phyloP scores from a whole-genome alignment of 2,113 vertebrate genomes.

The Gadus chalcogrammus region DNA sequence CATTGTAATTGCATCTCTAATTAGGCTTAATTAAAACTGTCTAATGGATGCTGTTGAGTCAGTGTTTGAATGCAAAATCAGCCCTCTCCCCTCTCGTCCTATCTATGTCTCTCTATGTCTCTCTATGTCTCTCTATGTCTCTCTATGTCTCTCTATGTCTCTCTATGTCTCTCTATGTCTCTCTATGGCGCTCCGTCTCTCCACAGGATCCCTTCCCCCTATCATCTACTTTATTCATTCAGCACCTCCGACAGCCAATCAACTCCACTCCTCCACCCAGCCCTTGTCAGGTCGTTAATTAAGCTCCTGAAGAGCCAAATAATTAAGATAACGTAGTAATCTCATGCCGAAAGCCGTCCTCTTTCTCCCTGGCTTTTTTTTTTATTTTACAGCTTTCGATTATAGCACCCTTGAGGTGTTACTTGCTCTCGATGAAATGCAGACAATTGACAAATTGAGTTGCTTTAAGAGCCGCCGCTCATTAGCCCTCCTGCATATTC shows the following conservation, averaged over 20 bases:
- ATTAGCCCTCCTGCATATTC: slow-evolving; percentile 80
- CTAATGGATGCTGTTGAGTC: slow-evolving; percentile 86
- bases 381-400: slow-evolving; percentile 74
- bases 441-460: slow-evolving; percentile 85
- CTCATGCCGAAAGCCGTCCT: slow-evolving; percentile 60
- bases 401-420: slow-evolving; percentile 77
- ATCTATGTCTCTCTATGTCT: slow-evolving; percentile 6
- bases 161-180: background rate
- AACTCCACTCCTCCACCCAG: slow-evolving; percentile 62
- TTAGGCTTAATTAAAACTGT: slow-evolving; percentile 97
- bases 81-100: slow-evolving; percentile 38
- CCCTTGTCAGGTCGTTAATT: slow-evolving; percentile 77
- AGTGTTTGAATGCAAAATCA: slow-evolving; percentile 76
- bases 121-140: background rate
- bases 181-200: slow-evolving; percentile 35
- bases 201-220: slow-evolving; percentile 48
- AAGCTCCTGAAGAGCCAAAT: slow-evolving; percentile 75
- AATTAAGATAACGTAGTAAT: slow-evolving; percentile 74
- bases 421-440: slow-evolving; percentile 79
- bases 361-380: slow-evolving; percentile 70
- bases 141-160: slow-evolving; percentile 1
- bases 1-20: slow-evolving; percentile 96
- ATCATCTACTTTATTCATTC: slow-evolving; percentile 51
- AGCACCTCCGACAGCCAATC: slow-evolving; percentile 65
- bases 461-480: slow-evolving; percentile 62